phyloP scores from a whole-genome alignment of 2,113 vertebrate genomes.

The Barbus barbus region DNA sequence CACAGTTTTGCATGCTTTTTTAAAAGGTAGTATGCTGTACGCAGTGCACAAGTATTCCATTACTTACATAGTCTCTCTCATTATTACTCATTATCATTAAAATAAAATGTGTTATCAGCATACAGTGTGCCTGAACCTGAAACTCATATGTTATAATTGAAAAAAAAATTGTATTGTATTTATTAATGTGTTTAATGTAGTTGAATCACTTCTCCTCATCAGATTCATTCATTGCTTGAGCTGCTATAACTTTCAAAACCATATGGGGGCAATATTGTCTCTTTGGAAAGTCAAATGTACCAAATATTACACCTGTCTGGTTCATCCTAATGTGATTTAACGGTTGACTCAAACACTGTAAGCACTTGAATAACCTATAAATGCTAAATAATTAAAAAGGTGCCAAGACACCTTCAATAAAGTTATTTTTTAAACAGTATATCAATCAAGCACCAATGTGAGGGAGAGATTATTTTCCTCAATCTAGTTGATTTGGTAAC shows the following conservation, averaged over 20 bases:
- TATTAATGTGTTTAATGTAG: not conserved
- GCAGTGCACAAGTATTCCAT: not conserved
- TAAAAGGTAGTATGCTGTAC: not conserved
- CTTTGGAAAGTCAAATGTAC: constrained; percentile 55
- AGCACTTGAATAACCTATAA: not conserved
- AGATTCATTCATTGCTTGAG: not conserved
- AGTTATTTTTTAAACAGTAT: not conserved
- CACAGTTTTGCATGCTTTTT: not conserved
- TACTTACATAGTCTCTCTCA: not conserved
- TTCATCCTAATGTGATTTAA: not conserved
- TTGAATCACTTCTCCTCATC: not conserved
- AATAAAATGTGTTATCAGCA: not conserved
- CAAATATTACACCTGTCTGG: too few relatives aligned
- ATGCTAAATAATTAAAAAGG: not conserved
- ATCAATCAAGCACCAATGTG: not conserved
- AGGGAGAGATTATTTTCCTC: not conserved
- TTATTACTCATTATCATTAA: not conserved
- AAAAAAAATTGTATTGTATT: not conserved
- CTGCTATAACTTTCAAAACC: constrained; percentile 44
- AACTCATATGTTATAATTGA: too few relatives aligned
- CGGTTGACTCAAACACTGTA: not conserved
- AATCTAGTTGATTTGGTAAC: not conserved
- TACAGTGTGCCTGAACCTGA: not conserved
- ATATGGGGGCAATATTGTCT: constrained; percentile 75
- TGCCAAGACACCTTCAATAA: not conserved